A percentile compares a stretch with the other conserved stretches of the same genome.
Evolutionary conservation across 2,797 vertebrate genomes (phyloP).

Genomic region (Lindbergichthys nudifrons): DNA sequence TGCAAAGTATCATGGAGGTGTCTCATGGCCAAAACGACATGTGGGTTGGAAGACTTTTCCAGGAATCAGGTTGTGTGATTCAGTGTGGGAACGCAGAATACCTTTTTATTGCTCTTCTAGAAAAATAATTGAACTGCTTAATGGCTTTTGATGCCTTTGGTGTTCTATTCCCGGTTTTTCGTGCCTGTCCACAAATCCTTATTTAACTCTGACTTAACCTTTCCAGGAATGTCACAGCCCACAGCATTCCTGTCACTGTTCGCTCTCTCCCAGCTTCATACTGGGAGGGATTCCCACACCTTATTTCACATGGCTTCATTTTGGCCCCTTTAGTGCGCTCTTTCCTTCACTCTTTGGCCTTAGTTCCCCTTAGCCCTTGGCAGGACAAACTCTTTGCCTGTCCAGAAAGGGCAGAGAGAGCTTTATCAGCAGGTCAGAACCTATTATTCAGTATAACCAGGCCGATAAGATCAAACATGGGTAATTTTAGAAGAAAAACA

Average conservation of each 20-base stretch:
- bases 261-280: conserved; percentile 21
- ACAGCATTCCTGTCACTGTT: conserved; percentile 35
- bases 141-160: conserved; percentile 54
- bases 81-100: conserved; percentile 56
- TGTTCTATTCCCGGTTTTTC: conserved; percentile 33
- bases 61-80: conserved; percentile 58
- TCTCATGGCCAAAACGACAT: conserved; percentile 44
- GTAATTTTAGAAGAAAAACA: conserved; percentile 67
- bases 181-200: conserved; percentile 45
- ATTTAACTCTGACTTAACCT: conserved; percentile 58
- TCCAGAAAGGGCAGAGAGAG: conserved; percentile 38
- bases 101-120: conserved; percentile 64
- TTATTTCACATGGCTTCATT: conserved; percentile 59
- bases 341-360: conserved; percentile 38
- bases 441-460: conserved; percentile 64
- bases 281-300: conserved; percentile 63
- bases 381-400: conserved; percentile 38
- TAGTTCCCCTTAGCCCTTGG: conserved; percentile 41
- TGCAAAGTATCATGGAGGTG: conserved; percentile 35
- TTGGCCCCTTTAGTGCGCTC: conserved; percentile 25
- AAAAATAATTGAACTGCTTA: conserved; percentile 59
- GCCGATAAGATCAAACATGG: conserved; percentile 43
- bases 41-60: conserved; percentile 59
- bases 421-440: conserved; percentile 60
- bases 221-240: conserved; percentile 52